phyloP scores from a whole-genome alignment of 2,113 vertebrate genomes.

The Rhabdornis inornatus region DNA sequence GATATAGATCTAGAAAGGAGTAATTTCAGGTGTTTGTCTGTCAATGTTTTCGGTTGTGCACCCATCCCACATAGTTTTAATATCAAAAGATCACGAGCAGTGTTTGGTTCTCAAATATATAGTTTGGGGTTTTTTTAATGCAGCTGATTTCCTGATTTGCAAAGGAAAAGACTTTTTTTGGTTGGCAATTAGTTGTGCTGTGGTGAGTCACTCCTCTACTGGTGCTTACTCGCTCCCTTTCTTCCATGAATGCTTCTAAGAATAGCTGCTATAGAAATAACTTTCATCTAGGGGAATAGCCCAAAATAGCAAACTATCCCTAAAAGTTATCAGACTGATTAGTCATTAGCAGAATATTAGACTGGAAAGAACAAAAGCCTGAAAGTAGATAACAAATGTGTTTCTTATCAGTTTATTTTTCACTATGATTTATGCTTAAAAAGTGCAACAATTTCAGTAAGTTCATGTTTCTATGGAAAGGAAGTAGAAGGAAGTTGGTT shows the following conservation, averaged over 20 bases:
- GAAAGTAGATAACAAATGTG: not conserved
- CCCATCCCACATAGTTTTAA: not conserved
- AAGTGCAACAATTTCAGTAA: not conserved
- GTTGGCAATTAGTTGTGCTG: constrained; percentile 18
- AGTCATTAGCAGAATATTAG: not conserved
- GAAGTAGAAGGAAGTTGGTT: not conserved
- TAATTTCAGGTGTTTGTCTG: not conserved
- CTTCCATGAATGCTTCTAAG: constrained; percentile 53
- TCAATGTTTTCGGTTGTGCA: not conserved
- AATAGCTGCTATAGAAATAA: constrained; percentile 43
- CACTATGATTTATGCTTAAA: not conserved
- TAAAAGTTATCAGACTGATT: not conserved
- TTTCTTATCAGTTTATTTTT: not conserved
- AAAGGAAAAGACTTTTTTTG: not conserved
- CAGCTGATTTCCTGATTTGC: not conserved
- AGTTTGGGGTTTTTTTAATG: not conserved
- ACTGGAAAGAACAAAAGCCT: not conserved
- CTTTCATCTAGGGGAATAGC: constrained; percentile 15
- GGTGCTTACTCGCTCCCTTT: not conserved
- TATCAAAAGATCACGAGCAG: not conserved
- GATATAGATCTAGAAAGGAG: not conserved
- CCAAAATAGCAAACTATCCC: constrained; percentile 6
- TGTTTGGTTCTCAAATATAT: constrained; percentile 9
- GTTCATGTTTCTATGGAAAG: not conserved
- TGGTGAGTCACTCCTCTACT: constrained; percentile 56